Evolutionary conservation across 2,113 vertebrate species (phyloP).

Genomic region (Heptranchias perlo): DNA sequence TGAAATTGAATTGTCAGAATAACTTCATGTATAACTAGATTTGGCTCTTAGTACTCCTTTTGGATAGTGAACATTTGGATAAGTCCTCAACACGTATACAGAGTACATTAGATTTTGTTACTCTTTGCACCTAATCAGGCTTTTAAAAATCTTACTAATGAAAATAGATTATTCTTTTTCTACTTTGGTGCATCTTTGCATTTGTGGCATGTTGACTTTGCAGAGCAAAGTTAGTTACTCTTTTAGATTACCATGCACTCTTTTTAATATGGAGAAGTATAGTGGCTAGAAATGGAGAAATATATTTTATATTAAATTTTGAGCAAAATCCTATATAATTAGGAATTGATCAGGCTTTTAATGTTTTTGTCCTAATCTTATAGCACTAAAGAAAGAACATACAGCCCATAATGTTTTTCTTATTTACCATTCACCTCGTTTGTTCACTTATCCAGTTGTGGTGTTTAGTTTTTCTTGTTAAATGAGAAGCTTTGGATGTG

Average conservation of each 20-base stretch:
- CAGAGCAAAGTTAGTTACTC: conserved; percentile 9
- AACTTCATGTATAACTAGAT: neutral
- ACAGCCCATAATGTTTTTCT: neutral
- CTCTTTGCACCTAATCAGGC: neutral
- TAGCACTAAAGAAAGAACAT: neutral
- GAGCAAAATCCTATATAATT: neutral
- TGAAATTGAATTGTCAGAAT: neutral
- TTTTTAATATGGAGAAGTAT: neutral
- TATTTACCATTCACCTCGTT: neutral
- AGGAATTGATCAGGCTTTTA: neutral
- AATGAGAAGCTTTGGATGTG: neutral
- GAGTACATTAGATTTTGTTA: conserved; percentile 9
- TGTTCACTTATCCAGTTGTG: neutral
- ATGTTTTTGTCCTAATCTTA: neutral
- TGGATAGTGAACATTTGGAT: too few relatives aligned
- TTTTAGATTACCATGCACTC: neutral
- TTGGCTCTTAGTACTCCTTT: neutral
- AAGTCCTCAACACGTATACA: neutral
- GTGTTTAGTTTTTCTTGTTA: neutral
- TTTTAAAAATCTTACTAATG: neutral
- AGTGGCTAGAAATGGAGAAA: neutral
- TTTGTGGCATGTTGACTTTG: neutral
- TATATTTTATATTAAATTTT: neutral
- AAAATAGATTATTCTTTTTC: neutral
- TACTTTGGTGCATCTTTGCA: neutral